Percentiles rank a stretch among this genome's conserved stretches.
Conservation (phyloP, 2,888 invertebrate species). For the Drosophila mimica region DNA sequence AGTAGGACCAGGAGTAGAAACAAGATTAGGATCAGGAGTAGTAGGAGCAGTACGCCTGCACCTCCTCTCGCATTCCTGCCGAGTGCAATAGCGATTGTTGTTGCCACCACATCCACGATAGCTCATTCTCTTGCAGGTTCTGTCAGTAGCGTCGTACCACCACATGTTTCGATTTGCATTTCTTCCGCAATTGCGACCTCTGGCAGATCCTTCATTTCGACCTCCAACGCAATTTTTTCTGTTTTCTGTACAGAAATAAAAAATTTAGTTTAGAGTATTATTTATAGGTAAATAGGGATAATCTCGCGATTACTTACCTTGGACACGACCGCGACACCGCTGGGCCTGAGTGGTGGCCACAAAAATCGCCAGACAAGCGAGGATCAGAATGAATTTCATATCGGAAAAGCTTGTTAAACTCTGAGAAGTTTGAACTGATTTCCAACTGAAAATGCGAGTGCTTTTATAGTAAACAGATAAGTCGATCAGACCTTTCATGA, state of each 20-base stretch:
- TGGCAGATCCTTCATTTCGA: background rate
- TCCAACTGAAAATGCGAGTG: background rate
- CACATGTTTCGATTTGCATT: constrained; percentile 20
- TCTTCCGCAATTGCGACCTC: background rate
- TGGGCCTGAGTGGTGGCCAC: constrained; percentile 31
- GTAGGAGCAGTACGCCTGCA: background rate
- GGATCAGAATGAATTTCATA: constrained; percentile 46
- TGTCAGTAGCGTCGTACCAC: constrained; percentile 14
- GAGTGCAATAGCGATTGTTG: constrained; percentile 18
- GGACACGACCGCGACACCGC: background rate
- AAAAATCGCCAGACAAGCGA: constrained; percentile 31
- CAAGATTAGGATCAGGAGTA: too few species aligned
- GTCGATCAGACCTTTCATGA: background rate
- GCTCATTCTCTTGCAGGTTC: background rate
- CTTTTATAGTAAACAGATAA: constrained; percentile 19
- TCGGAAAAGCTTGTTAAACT: background rate
- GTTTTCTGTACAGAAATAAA: background rate
- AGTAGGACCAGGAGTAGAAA: too few species aligned
- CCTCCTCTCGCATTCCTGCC: background rate
- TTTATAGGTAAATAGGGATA: background rate
- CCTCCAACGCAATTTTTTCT: background rate
- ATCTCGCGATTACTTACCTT: background rate
- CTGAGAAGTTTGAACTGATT: constrained; percentile 27
- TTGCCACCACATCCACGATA: constrained; percentile 26
- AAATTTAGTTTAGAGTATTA: background rate